Evolutionary conservation across 2,113 vertebrate genomes (phyloP).

Genomic region (Sporophila hypoxantha): DNA sequence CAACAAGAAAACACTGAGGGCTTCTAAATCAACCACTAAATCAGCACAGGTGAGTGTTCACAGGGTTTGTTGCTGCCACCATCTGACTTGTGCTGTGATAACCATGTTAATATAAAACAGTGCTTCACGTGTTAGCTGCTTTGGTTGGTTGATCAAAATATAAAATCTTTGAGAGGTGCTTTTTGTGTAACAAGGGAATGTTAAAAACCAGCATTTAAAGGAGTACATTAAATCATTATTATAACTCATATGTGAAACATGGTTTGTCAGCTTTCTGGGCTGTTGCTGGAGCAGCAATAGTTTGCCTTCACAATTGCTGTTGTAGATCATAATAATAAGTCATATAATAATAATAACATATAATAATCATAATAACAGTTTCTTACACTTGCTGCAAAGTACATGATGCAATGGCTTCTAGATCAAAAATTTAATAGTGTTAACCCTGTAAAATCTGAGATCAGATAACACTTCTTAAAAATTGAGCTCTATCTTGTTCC

Average conservation of each 20-base stretch:
- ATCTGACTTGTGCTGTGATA: neutral
- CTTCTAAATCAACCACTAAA: slow-evolving; percentile 85
- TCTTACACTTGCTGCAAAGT: neutral
- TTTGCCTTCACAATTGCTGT: neutral
- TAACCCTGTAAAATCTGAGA: neutral
- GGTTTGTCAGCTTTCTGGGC: neutral
- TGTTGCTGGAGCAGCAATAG: neutral
- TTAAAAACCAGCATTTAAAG: neutral
- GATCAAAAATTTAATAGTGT: neutral
- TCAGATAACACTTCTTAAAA: neutral
- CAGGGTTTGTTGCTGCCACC: neutral
- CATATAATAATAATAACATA: neutral
- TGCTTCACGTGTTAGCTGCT: neutral
- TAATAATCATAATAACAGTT: neutral
- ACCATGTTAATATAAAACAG: neutral
- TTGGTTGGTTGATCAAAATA: neutral
- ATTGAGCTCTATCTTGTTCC: neutral
- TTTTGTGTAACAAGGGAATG: neutral
- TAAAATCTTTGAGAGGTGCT: neutral
- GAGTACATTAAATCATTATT: neutral
- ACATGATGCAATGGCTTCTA: neutral
- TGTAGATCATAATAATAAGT: neutral
- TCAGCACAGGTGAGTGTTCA: slow-evolving; percentile 79
- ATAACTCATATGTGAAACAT: neutral
- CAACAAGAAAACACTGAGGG: slow-evolving; percentile 93